Percentiles rank a stretch among this genome's conserved stretches.
Conservation (phyloP, 2,113 vertebrate species). For the Dolichotis patagonum region DNA sequence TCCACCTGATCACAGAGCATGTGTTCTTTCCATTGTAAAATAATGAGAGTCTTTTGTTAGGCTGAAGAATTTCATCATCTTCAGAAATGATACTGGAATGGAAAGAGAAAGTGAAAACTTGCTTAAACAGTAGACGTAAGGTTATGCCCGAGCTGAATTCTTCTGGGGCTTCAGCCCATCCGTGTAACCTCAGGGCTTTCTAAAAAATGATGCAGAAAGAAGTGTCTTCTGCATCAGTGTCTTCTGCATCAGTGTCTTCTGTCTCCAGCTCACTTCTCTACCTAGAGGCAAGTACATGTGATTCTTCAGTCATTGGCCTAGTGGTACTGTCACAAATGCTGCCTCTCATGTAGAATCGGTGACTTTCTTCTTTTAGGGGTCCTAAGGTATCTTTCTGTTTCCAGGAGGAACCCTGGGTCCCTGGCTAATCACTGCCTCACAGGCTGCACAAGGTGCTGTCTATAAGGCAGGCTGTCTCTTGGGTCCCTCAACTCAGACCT, state of each 20-base stretch:
- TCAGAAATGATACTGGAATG: not conserved
- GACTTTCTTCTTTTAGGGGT: not conserved
- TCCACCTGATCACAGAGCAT: not conserved
- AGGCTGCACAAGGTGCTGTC: not conserved
- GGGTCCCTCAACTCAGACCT: not conserved
- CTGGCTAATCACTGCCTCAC: not conserved
- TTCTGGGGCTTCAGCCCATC: not conserved
- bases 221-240: no score
- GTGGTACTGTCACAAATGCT: not conserved
- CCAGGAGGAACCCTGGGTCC: not conserved
- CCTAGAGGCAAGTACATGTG: not conserved
- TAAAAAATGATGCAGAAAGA: not conserved
- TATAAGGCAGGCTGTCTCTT: not conserved
- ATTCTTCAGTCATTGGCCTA: no score
- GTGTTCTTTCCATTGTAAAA: not conserved
- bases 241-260: not conserved
- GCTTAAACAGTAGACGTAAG: not conserved
- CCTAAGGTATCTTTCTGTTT: no score
- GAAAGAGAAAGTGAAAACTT: not conserved
- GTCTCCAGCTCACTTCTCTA: not conserved
- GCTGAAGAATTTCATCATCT: not conserved
- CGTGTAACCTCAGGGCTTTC: not conserved
- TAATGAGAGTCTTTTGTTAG: not conserved
- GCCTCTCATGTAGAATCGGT: not conserved
- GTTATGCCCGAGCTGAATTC: not conserved